Evolutionary conservation across 2,113 vertebrate genomes (phyloP), one percentile per base, ranked within the genome.

Genomic region (Salvelinus fontinalis): DNA sequence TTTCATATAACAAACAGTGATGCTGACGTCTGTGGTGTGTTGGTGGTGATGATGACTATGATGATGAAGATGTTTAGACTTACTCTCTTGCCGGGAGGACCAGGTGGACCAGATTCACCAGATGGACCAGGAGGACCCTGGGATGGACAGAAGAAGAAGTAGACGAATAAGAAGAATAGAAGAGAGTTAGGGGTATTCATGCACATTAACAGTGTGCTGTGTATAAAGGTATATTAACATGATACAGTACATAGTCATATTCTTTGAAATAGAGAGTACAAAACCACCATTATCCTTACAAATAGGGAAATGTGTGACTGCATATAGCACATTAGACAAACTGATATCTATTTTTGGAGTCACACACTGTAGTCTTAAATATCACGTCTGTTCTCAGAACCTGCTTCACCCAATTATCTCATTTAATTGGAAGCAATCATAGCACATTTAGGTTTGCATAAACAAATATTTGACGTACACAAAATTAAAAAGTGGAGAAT

Each of bases 101-200:
- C 98, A 69, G 98, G 98, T 84, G 97, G 96, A 29, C 98, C 98
- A 74, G 98, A 96, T 92, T 99, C 98, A 83, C 98, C 98, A 78
- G 98, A 99, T 81, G 98, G 97, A 84, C 98, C 98, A 73, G 97
- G 71, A 68, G 98, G 98, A 85, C 98, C 98, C 98, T 99, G 81
- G 86, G 7, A 54, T n/a, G 6, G 69, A 22, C 24, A 27, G 66
- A 67, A 74, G 27, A 59, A 29, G 26, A 72, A 68, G 18, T 49
- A 7, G 7, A 29, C 64, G 71, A 13, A 68, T 3, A 44, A 29
- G 54, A 51, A 71, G 54, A n/a, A 11, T 39, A 48, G 3, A 26
- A 14, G 12, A 66, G 24, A 26, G 24, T 27, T 3, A 66, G 64
- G 26, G 12, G 14, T 54, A 7, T 27, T 13, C 12, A 24, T 27